Evolutionary conservation across 2,888 invertebrate species (phyloP), one percentile per base, ranked within the genome.

Genomic region (Euclidia mi): DNA sequence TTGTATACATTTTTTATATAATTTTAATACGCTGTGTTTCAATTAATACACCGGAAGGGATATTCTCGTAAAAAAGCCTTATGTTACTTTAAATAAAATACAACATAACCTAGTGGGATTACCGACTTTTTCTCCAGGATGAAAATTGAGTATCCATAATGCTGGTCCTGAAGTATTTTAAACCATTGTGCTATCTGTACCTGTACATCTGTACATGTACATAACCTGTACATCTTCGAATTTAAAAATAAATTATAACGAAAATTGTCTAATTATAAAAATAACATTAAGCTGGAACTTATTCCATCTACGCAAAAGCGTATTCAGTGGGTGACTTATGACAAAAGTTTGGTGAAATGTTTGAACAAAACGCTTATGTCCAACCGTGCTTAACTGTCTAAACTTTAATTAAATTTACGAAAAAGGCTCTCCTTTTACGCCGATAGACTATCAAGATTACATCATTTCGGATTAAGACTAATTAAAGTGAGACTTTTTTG

Each of bases 381-480:
- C 53, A 58, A 66, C 70, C 57, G 53, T 63, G 65, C 65, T 72
- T 67, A 70, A 79, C 66, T 76, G 79, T 72, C 69, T 48, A 60
- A 81, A 84, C 70, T 84, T 84, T 83, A 84, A 84, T 84, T 84
- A 79, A 78, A 81, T 77, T 78, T 53, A 38, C 53, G 48, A 67
- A 81, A 80, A 79, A 81, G 69, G 35, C 45, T 58, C 20, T 50
- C 64, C 29, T 58, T 71, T 69, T 66, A 67, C 51, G 55, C 62
- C 56, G 71, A 76, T 78, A 62, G 60, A 65, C 67, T 62, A 65
- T 63, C 56, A 55, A 68, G 79, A 79, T 78, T 49, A 65, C 49
- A 66, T 70, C 64, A 47, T 65, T 45, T 57, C 42, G 47, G 60
- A 69, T 67, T 72, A 60, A 65, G 65, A 43, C 44, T 65, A 60